phyloP scores from a whole-genome alignment of 1,140 invertebrate species.

The Bombus ignitus region DNA sequence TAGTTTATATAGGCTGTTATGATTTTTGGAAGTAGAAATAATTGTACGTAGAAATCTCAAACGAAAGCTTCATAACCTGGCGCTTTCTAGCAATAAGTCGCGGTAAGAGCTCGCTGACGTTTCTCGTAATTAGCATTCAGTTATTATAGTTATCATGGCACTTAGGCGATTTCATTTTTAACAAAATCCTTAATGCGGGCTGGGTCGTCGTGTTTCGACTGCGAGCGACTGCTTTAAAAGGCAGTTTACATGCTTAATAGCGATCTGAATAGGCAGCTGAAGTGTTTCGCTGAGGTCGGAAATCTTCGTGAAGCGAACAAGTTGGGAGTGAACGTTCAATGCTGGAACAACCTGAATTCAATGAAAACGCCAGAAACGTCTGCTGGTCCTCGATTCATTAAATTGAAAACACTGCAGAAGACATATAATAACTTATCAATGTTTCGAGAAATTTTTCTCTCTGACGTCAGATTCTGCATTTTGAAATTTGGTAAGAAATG shows the following conservation, averaged over 20 bases:
- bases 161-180: slow-evolving; percentile 24
- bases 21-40: not conserved
- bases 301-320: not conserved
- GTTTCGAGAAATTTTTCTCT: too few species aligned
- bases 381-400: too few species aligned
- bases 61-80: not conserved
- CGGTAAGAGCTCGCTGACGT: not conserved
- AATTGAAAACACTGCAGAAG: not conserved
- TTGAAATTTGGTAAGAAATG: too few species aligned
- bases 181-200: slow-evolving; percentile 3
- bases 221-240: not conserved
- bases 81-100: not conserved
- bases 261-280: not conserved
- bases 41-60: not conserved
- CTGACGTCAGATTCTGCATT: too few species aligned
- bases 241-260: slow-evolving; percentile 32
- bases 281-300: slow-evolving; percentile 23
- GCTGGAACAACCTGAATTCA: not conserved
- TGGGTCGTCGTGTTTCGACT: not conserved
- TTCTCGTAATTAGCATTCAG: slow-evolving; percentile 27
- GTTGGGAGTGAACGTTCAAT: too few species aligned
- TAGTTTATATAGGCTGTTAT: not conserved
- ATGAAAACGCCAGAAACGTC: not conserved
- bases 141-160: not conserved
- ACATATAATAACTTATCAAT: too few species aligned